Evolutionary conservation across 30 jellyfish, hydroid and myxozoan species (phyloP).

Genomic region (Phacellophora camtschatica): DNA sequence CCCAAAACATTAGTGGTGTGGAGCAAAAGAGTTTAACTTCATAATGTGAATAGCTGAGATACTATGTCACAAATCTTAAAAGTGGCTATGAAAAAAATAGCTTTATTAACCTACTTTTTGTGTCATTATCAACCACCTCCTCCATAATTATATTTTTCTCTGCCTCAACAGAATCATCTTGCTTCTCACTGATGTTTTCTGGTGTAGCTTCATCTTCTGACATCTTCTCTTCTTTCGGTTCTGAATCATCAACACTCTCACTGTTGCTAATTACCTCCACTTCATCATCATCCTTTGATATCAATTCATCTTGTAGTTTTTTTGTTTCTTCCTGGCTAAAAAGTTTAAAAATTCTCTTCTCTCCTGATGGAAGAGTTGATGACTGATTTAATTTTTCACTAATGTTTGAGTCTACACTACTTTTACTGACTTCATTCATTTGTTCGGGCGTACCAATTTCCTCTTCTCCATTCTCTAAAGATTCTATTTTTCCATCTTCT

Average conservation of each 20-base stretch:
- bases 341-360: constrained; percentile 34
- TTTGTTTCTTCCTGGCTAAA: constrained; percentile 42
- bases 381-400: neutral
- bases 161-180: neutral
- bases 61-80: no score
- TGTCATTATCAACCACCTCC: neutral
- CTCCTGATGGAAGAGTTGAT: neutral
- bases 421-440: neutral
- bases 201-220: no score
- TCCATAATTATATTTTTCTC: neutral
- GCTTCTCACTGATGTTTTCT: neutral
- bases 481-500: neutral
- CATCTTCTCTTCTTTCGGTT: neutral
- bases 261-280: neutral
- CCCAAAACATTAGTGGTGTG: no score
- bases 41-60: no score
- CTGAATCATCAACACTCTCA: neutral
- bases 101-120: no score
- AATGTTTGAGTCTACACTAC: neutral
- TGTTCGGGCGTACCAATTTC: neutral
- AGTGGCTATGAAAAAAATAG: no score
- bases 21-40: no score
- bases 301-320: constrained; percentile 13
- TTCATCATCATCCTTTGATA: neutral
- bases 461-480: neutral